phyloP scores from a whole-genome alignment of 2,888 invertebrate genomes.

The Liopterus haemorrhoidalis region DNA sequence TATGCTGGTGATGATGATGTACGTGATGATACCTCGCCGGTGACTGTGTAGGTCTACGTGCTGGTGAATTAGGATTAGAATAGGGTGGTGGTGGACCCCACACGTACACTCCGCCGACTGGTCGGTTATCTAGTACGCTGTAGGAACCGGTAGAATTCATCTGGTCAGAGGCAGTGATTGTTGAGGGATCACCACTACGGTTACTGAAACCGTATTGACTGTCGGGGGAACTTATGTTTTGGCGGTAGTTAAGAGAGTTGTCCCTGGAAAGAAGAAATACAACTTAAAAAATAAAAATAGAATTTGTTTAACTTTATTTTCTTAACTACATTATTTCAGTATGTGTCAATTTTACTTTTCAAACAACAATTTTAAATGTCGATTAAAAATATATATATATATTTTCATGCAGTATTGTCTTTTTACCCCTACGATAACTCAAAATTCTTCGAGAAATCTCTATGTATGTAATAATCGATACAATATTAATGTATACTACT shows the following conservation, averaged over 20 bases:
- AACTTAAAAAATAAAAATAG: too few species aligned
- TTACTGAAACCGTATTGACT: conserved; percentile 76
- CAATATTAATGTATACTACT: too few species aligned
- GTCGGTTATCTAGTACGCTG: conserved; percentile 53
- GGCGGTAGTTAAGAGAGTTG: conserved; percentile 55
- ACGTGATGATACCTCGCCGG: conserved; percentile 43
- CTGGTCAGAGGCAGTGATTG: conserved; percentile 40
- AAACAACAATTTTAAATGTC: too few species aligned
- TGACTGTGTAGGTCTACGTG: conserved; percentile 48
- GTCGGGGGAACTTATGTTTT: conserved; percentile 66
- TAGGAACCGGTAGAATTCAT: conserved; percentile 49
- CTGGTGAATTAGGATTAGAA: conserved; percentile 70
- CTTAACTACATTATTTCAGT: conserved; percentile 26
- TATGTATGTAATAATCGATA: too few species aligned
- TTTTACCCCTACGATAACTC: too few species aligned
- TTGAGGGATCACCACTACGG: conserved; percentile 36
- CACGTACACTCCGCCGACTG: conserved; percentile 55
- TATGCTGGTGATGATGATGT: conserved; percentile 44
- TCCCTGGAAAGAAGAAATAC: conserved; percentile 17
- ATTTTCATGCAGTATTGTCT: too few species aligned
- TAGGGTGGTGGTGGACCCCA: conserved; percentile 91
- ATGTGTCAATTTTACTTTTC: not conserved
- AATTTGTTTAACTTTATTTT: too few species aligned
- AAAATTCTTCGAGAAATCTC: too few species aligned
- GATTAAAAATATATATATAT: too few species aligned